These are phyloP conservation scores for Hypena proboscidalis DNA, from an alignment of 2,888 invertebrate genomes.

Conservation along the genomic window DNA sequence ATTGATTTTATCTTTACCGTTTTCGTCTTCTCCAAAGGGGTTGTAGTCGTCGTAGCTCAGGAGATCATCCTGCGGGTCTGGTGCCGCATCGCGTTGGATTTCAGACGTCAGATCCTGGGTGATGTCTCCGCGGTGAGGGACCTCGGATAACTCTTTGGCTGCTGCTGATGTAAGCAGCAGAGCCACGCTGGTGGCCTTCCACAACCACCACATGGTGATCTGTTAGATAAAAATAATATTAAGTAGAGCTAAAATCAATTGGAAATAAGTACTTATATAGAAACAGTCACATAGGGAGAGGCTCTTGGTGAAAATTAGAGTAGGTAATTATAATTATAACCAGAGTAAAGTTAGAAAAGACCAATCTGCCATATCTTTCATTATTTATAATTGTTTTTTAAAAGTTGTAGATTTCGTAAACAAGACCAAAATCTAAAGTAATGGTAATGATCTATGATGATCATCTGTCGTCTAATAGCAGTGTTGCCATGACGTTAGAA, in stretches of 20 bases:
- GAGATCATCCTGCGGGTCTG: conserved; percentile 57
- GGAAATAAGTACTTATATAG: no score
- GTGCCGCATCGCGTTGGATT: conserved; percentile 43
- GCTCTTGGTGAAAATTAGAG: no score
- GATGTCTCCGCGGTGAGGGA: conserved; percentile 40
- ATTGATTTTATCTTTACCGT: conserved; percentile 62
- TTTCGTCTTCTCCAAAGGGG: conserved; percentile 65
- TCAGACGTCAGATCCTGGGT: conserved; percentile 58
- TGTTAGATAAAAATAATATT: conserved; percentile 1
- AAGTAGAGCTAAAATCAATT: no score
- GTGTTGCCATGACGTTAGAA: no score
- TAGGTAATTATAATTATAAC: not conserved
- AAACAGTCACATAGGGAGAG: no score
- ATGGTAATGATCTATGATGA: no score
- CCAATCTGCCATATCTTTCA: no score
- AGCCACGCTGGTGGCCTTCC: conserved; percentile 55
- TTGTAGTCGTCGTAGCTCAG: conserved; percentile 69
- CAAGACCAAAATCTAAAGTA: no score
- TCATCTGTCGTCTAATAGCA: no score
- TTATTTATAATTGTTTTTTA: no score
- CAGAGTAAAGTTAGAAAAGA: no score
- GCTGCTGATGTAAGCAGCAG: conserved; percentile 60
- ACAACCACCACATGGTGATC: conserved; percentile 63
- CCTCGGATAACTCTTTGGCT: conserved; percentile 64
- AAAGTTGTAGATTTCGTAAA: no score